Evolutionary conservation across 2,113 vertebrate genomes (phyloP).

Genomic region (Lycaon pictus): DNA sequence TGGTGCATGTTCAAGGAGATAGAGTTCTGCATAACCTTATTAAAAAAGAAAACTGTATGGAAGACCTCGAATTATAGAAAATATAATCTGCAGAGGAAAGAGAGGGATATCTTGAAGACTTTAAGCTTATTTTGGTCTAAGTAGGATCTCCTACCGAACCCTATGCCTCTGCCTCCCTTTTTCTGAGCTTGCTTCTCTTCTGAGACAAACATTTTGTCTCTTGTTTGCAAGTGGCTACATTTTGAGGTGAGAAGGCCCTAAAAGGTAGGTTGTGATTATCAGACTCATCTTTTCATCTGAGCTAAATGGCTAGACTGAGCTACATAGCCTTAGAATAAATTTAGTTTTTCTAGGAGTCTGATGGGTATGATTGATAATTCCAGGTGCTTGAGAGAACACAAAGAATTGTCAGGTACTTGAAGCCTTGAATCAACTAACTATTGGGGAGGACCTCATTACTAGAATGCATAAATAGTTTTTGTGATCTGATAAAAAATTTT

Average conservation of each 20-base stretch:
- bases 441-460: background rate
- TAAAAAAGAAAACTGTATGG: background rate
- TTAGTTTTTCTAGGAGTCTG: background rate
- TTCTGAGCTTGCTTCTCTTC: background rate
- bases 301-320: background rate
- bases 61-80: background rate
- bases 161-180: background rate
- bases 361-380: background rate
- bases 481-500: background rate
- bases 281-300: background rate
- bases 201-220: background rate
- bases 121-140: background rate
- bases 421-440: background rate
- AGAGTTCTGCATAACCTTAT: background rate
- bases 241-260: background rate
- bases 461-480: background rate
- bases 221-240: conserved; percentile 37
- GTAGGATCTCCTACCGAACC: background rate
- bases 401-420: background rate
- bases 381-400: conserved; percentile 12
- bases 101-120: background rate
- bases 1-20: background rate
- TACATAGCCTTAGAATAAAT: background rate
- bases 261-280: background rate
- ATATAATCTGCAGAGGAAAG: background rate